These are phyloP conservation scores for Drosophila littoralis DNA, from an alignment of 1,140 invertebrate species.

Conservation along the genomic window DNA sequence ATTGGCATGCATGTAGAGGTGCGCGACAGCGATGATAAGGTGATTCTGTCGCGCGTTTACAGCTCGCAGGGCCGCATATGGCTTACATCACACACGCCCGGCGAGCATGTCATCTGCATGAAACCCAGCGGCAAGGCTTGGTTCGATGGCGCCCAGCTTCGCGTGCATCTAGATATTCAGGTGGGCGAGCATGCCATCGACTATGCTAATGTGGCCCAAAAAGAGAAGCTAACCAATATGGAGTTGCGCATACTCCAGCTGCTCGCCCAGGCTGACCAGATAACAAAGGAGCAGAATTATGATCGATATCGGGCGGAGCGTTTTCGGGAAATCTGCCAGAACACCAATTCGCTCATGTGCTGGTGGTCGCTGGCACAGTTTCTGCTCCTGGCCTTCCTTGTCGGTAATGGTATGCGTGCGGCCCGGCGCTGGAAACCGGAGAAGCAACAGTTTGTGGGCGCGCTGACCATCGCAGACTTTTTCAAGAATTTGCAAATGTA, in stretches of 20 bases:
- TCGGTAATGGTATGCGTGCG: conserved; percentile 99
- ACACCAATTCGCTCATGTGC: conserved; percentile 97
- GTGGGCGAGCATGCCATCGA: conserved; percentile 99
- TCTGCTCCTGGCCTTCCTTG: conserved; percentile 96
- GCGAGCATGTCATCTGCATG: conserved; percentile 99
- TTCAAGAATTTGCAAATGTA: conserved; percentile 99
- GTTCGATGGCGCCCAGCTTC: conserved; percentile 97
- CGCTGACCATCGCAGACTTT: conserved; percentile 99
- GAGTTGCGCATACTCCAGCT: conserved; percentile 98
- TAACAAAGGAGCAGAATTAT: conserved; percentile 99
- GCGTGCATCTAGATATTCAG: conserved; percentile 99
- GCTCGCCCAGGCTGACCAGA: conserved; percentile 99
- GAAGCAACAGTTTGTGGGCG: conserved; percentile 96
- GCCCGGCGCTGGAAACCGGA: conserved; percentile 98
- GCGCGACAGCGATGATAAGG: conserved; percentile 97
- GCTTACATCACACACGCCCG: conserved; percentile 97
- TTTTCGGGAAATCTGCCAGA: conserved; percentile 98
- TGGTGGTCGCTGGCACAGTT: conserved; percentile 99
- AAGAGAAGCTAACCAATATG: conserved; percentile 98
- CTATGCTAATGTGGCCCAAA: conserved; percentile 98
- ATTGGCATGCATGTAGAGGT: conserved; percentile 99
- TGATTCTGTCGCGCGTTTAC: conserved; percentile 96
- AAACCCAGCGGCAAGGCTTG: conserved; percentile 99
- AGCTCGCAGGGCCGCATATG: conserved; percentile 97
- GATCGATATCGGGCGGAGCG: conserved; percentile 99